Evolutionary conservation across 2,888 invertebrate species (phyloP).

Genomic region (Dendrolimus houi): DNA sequence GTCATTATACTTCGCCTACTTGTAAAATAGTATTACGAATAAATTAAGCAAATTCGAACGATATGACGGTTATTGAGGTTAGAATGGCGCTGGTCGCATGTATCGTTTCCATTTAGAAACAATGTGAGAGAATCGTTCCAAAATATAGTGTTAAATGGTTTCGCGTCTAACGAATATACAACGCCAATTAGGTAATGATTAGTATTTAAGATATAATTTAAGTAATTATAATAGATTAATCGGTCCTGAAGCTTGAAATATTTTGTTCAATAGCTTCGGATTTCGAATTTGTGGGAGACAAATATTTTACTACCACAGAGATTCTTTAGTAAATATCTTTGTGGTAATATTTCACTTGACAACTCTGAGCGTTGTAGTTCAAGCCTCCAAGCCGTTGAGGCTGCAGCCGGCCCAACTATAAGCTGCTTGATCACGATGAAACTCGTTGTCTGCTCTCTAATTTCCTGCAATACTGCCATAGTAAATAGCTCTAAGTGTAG

Average conservation of each 20-base stretch:
- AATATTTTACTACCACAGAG: background rate
- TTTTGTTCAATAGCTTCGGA: background rate
- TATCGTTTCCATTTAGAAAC: slow-evolving; percentile 29
- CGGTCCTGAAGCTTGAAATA: background rate
- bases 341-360: slow-evolving; percentile 25
- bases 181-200: slow-evolving; percentile 1
- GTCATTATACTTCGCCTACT: background rate
- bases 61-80: slow-evolving; percentile 12
- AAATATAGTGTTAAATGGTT: slow-evolving; percentile 9
- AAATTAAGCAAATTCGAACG: slow-evolving; percentile 16
- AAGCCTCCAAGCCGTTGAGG: slow-evolving; percentile 16
- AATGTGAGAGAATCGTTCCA: slow-evolving; percentile 18
- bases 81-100: slow-evolving; percentile 51
- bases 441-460: slow-evolving; percentile 57
- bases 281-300: background rate
- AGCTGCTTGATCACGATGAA: slow-evolving; percentile 58
- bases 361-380: slow-evolving; percentile 10
- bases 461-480: slow-evolving; percentile 65
- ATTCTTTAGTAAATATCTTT: background rate
- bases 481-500: slow-evolving; percentile 43
- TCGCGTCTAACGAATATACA: slow-evolving; percentile 7
- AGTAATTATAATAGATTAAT: background rate
- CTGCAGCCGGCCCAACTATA: slow-evolving; percentile 35
- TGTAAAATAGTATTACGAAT: slow-evolving; percentile 1
- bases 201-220: background rate